Percentiles rank a stretch among this genome's conserved stretches.
Conservation (phyloP, 2,888 invertebrate genomes). For the Melieria picta region DNA sequence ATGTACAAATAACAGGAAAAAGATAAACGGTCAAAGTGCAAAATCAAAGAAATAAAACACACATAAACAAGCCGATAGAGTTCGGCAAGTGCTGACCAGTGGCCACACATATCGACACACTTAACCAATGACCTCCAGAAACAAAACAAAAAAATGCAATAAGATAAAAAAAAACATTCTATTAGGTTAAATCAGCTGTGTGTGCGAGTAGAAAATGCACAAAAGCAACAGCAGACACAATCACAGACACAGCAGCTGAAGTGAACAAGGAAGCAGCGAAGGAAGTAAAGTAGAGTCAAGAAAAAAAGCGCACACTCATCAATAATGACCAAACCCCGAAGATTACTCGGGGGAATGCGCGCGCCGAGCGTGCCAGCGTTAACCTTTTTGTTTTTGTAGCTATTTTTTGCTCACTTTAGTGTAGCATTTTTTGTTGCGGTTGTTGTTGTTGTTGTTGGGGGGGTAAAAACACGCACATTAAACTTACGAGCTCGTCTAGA, state of each 20-base stretch:
- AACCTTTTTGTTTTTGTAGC: not conserved
- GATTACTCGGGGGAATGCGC: not conserved
- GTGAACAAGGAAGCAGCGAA: not conserved
- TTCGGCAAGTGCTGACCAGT: not conserved
- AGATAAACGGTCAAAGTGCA: not conserved
- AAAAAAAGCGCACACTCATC: slow-evolving; percentile 3
- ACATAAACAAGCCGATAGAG: not conserved
- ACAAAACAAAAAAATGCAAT: not conserved
- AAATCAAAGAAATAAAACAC: not conserved
- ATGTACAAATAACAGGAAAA: not conserved
- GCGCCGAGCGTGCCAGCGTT: not conserved
- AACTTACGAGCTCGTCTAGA: too few relatives aligned
- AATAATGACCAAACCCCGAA: slow-evolving; percentile 3
- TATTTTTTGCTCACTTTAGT: not conserved
- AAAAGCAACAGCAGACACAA: not conserved
- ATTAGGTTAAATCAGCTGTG: too few relatives aligned
- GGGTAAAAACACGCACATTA: not conserved
- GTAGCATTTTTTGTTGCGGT: too few relatives aligned
- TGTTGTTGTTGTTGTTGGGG: not conserved
- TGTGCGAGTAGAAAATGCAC: not conserved
- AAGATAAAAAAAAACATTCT: too few relatives aligned
- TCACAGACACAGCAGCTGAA: not conserved
- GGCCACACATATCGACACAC: not conserved
- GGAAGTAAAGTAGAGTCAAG: not conserved
- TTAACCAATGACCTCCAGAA: slow-evolving; percentile 2